Evolutionary conservation across 2,113 vertebrate species (phyloP).

Genomic region (Pholis gunnellus): DNA sequence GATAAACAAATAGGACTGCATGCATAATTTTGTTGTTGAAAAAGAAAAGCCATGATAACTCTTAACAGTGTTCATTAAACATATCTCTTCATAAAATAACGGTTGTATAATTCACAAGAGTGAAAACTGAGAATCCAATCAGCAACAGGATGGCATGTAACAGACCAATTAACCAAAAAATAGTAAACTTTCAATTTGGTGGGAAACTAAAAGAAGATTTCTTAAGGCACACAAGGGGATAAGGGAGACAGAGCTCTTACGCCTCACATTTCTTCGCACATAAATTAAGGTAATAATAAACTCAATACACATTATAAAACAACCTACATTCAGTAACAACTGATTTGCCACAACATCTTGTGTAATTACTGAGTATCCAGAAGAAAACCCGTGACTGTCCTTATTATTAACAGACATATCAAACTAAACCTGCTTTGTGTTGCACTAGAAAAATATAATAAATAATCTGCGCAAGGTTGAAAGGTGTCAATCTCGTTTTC

Average conservation of each 20-base stretch:
- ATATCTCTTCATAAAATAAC: background rate
- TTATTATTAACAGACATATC: background rate
- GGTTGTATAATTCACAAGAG: background rate
- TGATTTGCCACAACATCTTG: conserved; percentile 19
- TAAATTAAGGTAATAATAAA: conserved; percentile 51
- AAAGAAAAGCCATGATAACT: background rate
- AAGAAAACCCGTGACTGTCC: conserved; percentile 11
- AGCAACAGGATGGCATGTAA: conserved; percentile 7
- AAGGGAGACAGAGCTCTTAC: conserved; percentile 1
- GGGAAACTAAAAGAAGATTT: background rate
- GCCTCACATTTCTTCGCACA: conserved; percentile 1
- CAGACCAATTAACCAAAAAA: conserved; percentile 12
- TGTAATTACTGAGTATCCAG: background rate
- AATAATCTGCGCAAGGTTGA: conserved; percentile 34
- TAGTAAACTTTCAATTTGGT: conserved; percentile 34
- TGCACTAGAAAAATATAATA: conserved; percentile 29
- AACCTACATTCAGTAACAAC: conserved; percentile 40
- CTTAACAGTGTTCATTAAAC: background rate
- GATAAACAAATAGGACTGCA: conserved; percentile 4
- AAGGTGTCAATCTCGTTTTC: conserved; percentile 9
- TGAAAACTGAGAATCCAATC: conserved; percentile 4
- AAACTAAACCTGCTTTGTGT: conserved; percentile 2
- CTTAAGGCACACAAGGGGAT: conserved; percentile 36
- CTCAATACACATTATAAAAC: conserved; percentile 22
- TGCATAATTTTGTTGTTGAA: background rate